phyloP scores from a whole-genome alignment of 2,113 vertebrate genomes.

The Gymnocephalus cernua region DNA sequence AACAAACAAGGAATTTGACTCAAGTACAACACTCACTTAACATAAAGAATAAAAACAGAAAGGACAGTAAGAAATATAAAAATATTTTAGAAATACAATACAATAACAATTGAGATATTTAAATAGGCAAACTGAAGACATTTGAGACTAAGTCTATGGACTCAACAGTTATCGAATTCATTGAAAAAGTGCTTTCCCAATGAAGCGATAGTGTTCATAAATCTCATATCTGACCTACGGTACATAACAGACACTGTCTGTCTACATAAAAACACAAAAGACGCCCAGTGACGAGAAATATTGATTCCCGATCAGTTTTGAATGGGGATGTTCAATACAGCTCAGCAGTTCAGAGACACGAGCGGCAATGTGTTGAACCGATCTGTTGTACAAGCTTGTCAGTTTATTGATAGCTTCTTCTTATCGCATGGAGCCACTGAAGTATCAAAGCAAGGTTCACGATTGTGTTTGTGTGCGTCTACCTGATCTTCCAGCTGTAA shows the following conservation, averaged over 20 bases:
- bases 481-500: neutral
- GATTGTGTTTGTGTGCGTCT: neutral
- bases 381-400: neutral
- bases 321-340: slow-evolving; percentile 8
- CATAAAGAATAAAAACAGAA: too few relatives aligned
- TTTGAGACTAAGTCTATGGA: neutral
- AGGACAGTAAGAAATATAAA: too few relatives aligned
- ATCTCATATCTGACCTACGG: neutral
- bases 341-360: neutral
- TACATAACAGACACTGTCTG: neutral
- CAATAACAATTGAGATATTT: too few relatives aligned
- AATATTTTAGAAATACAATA: too few relatives aligned
- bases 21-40: too few relatives aligned
- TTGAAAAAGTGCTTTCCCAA: neutral
- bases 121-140: too few relatives aligned
- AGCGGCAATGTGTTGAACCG: neutral
- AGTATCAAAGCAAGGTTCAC: neutral
- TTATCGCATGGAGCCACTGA: neutral
- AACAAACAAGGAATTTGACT: too few relatives aligned
- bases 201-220: neutral
- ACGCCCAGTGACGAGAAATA: neutral
- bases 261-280: neutral
- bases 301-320: neutral
- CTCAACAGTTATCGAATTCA: neutral
- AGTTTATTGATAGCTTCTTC: neutral